Percentiles rank a stretch among this genome's conserved stretches.
phyloP scores from a whole-genome alignment of 2,888 invertebrate genomes.

The Acronicta alni region DNA sequence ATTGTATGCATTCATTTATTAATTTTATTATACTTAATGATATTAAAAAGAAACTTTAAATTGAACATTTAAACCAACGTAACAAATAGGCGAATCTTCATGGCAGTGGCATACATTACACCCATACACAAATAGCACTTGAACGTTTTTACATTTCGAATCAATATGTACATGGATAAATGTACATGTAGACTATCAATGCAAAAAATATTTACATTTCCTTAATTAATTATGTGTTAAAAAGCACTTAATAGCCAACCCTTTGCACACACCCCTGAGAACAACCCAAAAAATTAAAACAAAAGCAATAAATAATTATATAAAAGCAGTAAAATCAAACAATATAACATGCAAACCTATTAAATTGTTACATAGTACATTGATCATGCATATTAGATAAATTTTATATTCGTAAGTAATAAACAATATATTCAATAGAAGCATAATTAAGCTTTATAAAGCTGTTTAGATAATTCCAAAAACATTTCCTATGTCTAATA shows the following conservation, averaged over 20 bases:
- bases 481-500: slow-evolving; percentile 63
- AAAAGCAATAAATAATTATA: slow-evolving; percentile 58
- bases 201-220: slow-evolving; percentile 87
- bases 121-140: slow-evolving; percentile 83
- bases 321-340: slow-evolving; percentile 54
- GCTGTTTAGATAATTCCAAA: slow-evolving; percentile 60
- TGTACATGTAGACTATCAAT: slow-evolving; percentile 79
- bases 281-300: slow-evolving; percentile 56
- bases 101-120: slow-evolving; percentile 86
- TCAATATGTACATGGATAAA: slow-evolving; percentile 78
- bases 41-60: slow-evolving; percentile 48
- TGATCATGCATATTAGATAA: slow-evolving; percentile 60
- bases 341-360: slow-evolving; percentile 55
- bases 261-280: slow-evolving; percentile 66
- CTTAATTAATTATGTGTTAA: slow-evolving; percentile 78
- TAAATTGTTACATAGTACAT: slow-evolving; percentile 54
- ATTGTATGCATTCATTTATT: slow-evolving; percentile 50
- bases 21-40: slow-evolving; percentile 44
- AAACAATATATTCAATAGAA: slow-evolving; percentile 56
- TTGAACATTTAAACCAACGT: slow-evolving; percentile 44
- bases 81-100: slow-evolving; percentile 55
- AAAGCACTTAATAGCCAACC: slow-evolving; percentile 83
- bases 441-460: slow-evolving; percentile 58
- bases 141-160: slow-evolving; percentile 79
- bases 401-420: slow-evolving; percentile 53